Conservation (phyloP, 2,797 vertebrate genomes). For the Luscinia megarhynchos region DNA sequence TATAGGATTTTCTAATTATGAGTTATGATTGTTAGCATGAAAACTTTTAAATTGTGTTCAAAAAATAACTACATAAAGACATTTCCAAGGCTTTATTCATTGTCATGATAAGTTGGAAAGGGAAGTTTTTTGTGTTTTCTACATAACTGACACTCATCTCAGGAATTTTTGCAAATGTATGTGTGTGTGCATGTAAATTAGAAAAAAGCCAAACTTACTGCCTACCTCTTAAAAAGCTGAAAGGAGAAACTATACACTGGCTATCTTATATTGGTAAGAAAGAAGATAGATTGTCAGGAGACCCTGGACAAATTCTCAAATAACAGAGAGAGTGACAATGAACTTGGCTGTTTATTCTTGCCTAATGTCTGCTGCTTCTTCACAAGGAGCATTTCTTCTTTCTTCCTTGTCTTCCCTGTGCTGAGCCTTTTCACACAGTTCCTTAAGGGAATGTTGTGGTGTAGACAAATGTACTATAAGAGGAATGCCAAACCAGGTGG, state of each 20-base stretch:
- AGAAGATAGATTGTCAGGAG: background rate
- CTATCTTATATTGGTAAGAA: background rate
- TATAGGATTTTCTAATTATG: background rate
- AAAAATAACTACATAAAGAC: background rate
- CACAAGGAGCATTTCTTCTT: background rate
- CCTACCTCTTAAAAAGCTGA: background rate
- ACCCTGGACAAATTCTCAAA: background rate
- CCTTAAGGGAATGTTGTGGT: fast-evolving
- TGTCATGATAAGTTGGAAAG: background rate
- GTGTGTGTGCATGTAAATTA: background rate
- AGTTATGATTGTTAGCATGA: background rate
- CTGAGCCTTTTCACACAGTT: background rate
- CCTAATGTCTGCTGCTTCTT: background rate
- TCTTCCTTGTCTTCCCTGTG: background rate
- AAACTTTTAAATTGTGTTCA: background rate
- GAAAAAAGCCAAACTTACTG: background rate
- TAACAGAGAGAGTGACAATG: background rate
- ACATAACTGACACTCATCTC: background rate
- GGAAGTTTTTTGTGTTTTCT: background rate
- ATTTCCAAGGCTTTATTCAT: background rate
- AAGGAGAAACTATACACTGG: background rate
- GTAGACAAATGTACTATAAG: background rate
- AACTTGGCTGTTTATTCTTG: background rate
- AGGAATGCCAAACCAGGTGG: background rate
- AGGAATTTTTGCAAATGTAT: background rate